Evolutionary conservation across 2,113 vertebrate genomes (phyloP).

Genomic region (Heterotis niloticus): DNA sequence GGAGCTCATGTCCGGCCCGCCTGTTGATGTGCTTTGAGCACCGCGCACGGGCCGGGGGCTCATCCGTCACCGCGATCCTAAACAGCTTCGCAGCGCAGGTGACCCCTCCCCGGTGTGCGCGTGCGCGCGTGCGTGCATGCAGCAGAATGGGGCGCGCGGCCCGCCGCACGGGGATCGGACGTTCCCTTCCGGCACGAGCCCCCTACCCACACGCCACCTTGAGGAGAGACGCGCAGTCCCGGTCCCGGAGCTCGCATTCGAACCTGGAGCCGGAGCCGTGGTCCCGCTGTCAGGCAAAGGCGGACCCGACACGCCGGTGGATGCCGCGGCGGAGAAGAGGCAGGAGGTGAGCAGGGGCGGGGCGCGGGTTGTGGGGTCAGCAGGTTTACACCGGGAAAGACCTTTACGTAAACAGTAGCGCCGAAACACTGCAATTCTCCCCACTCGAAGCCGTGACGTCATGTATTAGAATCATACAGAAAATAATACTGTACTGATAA

Average conservation of each 20-base stretch:
- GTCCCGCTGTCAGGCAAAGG: not conserved
- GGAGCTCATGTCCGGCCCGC: no score
- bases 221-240: not conserved
- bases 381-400: no score
- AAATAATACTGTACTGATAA: no score
- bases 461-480: no score
- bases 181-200: not conserved
- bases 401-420: no score
- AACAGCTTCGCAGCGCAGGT: not conserved
- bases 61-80: not conserved
- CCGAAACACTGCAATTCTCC: no score
- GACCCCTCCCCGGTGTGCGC: not conserved
- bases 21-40: not conserved
- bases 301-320: not conserved
- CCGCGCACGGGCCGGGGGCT: not conserved
- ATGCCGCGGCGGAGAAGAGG: not conserved
- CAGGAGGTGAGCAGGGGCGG: no score
- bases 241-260: no score
- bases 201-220: not conserved
- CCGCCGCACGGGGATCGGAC: not conserved
- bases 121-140: slow-evolving; percentile 19
- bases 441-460: no score
- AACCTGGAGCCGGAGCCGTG: not conserved
- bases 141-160: slow-evolving; percentile 14
- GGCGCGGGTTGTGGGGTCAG: no score